Percentiles rank a stretch among this genome's conserved stretches.
Evolutionary conservation across 92 coral and sea anemone genomes (phyloP).

Genomic region (Zoanthus solanderi): DNA sequence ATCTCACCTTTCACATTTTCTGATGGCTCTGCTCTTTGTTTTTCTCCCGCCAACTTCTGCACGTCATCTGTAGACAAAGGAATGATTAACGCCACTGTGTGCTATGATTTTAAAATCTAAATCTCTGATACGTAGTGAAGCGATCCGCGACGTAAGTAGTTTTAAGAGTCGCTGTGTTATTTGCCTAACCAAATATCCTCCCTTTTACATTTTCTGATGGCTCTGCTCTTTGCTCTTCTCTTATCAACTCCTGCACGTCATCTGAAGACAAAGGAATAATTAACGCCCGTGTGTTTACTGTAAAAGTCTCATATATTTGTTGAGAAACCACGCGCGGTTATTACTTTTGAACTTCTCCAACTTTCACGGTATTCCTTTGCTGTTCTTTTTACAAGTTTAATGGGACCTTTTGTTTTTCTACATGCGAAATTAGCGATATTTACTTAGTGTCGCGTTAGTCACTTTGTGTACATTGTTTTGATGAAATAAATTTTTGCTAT

Average conservation of each 20-base stretch:
- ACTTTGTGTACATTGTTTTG: background rate
- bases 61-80: background rate
- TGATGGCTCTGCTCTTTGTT: background rate
- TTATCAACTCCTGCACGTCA: background rate
- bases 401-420: background rate
- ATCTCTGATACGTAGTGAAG: background rate
- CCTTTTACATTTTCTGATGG: background rate
- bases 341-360: background rate
- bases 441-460: background rate
- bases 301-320: too few species aligned
- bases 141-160: background rate
- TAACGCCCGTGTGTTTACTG: background rate
- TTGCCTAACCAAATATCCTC: background rate
- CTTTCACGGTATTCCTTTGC: slow-evolving; percentile 1
- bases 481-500: background rate
- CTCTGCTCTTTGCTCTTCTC: background rate
- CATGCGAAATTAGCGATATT: background rate
- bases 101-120: background rate
- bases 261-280: slow-evolving; percentile 2
- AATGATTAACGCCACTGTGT: background rate
- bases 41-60: background rate
- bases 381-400: background rate
- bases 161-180: background rate
- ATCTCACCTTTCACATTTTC: background rate
- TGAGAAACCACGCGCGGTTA: background rate